Conservation (phyloP, 2,888 invertebrate species). For the Apoderus coryli region DNA sequence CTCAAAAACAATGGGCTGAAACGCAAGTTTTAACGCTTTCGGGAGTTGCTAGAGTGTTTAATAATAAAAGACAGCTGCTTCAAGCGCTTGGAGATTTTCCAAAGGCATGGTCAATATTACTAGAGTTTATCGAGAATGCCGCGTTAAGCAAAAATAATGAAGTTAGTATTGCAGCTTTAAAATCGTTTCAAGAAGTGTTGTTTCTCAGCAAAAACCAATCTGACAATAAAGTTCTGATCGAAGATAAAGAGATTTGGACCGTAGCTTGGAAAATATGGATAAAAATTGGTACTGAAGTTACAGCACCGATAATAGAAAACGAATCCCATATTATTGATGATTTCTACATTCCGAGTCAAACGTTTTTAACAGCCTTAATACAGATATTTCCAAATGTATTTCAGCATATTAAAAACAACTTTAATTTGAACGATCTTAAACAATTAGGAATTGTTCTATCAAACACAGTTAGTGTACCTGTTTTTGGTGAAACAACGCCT, state of each 20-base stretch:
- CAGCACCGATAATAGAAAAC: slow-evolving; percentile 39
- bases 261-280: slow-evolving; percentile 81
- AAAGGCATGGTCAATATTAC: slow-evolving; percentile 81
- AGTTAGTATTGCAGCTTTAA: slow-evolving; percentile 88
- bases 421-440: slow-evolving; percentile 58
- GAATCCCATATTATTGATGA: slow-evolving; percentile 34
- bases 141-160: slow-evolving; percentile 88
- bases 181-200: slow-evolving; percentile 93
- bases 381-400: slow-evolving; percentile 94
- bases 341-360: slow-evolving; percentile 79
- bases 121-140: slow-evolving; percentile 88
- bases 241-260: slow-evolving; percentile 54
- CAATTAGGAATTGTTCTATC: slow-evolving; percentile 55
- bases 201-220: slow-evolving; percentile 43
- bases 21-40: slow-evolving; percentile 85
- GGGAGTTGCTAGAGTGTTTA: slow-evolving; percentile 86
- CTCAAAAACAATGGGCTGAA: slow-evolving; percentile 98
- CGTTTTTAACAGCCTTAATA: slow-evolving; percentile 84
- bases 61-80: slow-evolving; percentile 75
- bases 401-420: slow-evolving; percentile 58
- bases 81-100: slow-evolving; percentile 81
- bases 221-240: slow-evolving; percentile 30
- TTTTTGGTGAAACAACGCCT: slow-evolving; percentile 64
- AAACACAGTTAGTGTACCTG: slow-evolving; percentile 65
- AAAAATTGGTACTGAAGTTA: slow-evolving; percentile 70